These are phyloP conservation scores for Notechis scutatus DNA, from an alignment of 2,113 vertebrate genomes.

Conservation along the genomic window DNA sequence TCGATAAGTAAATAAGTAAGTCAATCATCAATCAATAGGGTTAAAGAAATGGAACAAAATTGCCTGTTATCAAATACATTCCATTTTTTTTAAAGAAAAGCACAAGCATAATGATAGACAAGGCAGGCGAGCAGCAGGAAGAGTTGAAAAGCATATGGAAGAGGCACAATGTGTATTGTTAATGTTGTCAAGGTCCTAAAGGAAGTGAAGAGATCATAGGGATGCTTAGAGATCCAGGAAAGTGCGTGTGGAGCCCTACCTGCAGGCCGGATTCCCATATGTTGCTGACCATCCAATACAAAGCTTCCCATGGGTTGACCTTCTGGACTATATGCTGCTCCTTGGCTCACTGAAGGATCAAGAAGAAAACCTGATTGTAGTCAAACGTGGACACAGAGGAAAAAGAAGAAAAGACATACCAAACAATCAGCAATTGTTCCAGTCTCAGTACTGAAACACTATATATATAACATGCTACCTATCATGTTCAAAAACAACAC, in stretches of 20 bases:
- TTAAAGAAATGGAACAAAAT: slow-evolving; percentile 40
- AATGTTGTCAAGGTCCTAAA: slow-evolving; percentile 43
- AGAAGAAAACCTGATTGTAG: slow-evolving; percentile 99
- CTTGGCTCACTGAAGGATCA: slow-evolving; percentile 99
- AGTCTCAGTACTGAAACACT: slow-evolving; percentile 85
- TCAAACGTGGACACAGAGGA: slow-evolving; percentile 99
- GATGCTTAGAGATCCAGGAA: slow-evolving; percentile 39
- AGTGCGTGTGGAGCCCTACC: slow-evolving; percentile 72
- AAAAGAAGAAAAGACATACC: slow-evolving; percentile 96
- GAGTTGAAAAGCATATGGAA: slow-evolving; percentile 40
- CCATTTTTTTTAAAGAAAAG: background rate
- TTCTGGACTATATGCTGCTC: slow-evolving; percentile 99
- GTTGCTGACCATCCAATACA: slow-evolving; percentile 98
- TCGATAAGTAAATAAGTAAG: background rate
- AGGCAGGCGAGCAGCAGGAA: slow-evolving; percentile 69
- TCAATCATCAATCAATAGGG: slow-evolving; percentile 19
- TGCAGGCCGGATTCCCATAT: slow-evolving; percentile 99
- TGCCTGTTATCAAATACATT: slow-evolving; percentile 25
- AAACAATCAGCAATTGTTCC: slow-evolving; percentile 98
- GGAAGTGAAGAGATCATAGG: slow-evolving; percentile 19
- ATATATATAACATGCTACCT: slow-evolving; percentile 74
- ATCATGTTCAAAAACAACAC: slow-evolving; percentile 55
- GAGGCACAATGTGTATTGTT: slow-evolving; percentile 38
- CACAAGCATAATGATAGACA: slow-evolving; percentile 61
- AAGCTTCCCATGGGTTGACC: slow-evolving; percentile 99